phyloP scores from a whole-genome alignment of 2,797 vertebrate species.

The Galago senegalensis region DNA sequence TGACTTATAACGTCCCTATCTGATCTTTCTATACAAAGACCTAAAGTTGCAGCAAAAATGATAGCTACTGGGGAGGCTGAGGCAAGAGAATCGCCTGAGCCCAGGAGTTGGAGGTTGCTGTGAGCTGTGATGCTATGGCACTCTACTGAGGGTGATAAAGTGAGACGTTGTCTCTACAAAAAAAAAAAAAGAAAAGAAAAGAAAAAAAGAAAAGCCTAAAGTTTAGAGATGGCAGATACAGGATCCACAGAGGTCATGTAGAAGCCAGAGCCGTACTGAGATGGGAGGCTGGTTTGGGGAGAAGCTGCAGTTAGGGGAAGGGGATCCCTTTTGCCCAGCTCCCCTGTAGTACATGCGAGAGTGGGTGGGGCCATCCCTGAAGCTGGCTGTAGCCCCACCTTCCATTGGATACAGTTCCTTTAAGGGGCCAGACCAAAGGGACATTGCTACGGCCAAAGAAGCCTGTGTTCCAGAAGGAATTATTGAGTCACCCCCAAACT shows the following conservation, averaged over 20 bases:
- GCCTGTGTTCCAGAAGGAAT: not conserved
- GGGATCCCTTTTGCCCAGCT: not conserved
- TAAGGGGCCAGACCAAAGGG: not conserved
- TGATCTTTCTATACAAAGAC: slow-evolving; percentile 2
- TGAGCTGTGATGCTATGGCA: too few relatives aligned
- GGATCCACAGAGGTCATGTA: not conserved
- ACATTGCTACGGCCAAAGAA: not conserved
- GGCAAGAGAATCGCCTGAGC: too few relatives aligned
- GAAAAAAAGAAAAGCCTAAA: not conserved
- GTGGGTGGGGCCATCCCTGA: not conserved
- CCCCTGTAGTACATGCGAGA: not conserved
- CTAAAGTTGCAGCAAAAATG: not conserved
- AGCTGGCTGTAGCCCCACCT: not conserved
- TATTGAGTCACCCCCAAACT: not conserved
- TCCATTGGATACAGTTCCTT: not conserved
- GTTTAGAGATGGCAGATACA: not conserved
- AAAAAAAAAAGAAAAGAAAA: too few relatives aligned
- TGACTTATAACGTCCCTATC: not conserved
- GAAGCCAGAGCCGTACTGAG: not conserved
- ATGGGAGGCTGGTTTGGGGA: not conserved
- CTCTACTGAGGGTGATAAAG: too few relatives aligned
- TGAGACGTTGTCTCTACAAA: too few relatives aligned
- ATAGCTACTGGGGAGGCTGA: too few relatives aligned
- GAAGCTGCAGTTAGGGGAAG: not conserved
- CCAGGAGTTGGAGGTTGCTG: too few relatives aligned